phyloP scores from a whole-genome alignment of 2,888 invertebrate species.

The Auanema sp. region DNA sequence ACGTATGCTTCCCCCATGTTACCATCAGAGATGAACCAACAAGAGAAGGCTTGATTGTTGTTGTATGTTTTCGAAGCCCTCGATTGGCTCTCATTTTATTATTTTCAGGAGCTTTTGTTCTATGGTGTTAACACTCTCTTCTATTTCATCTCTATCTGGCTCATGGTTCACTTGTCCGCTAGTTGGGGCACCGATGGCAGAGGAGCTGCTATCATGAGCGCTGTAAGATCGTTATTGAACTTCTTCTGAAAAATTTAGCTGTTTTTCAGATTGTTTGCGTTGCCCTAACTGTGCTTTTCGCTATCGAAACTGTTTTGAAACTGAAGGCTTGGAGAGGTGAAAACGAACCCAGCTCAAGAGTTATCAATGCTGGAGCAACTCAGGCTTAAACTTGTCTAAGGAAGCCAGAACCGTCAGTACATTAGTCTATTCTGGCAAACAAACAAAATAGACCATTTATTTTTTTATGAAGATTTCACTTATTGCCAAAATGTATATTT shows the following conservation, averaged over 20 bases:
- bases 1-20: slow-evolving; percentile 62
- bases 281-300: slow-evolving; percentile 59
- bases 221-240: slow-evolving; percentile 34
- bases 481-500: too few relatives aligned
- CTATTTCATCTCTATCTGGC: slow-evolving; percentile 62
- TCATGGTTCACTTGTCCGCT: slow-evolving; percentile 62
- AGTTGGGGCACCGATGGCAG: slow-evolving; percentile 60
- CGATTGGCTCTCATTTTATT: not conserved
- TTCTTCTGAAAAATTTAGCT: slow-evolving; percentile 27
- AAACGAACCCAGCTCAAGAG: slow-evolving; percentile 38
- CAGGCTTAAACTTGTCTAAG: not conserved
- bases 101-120: slow-evolving; percentile 58
- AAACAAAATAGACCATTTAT: too few relatives aligned
- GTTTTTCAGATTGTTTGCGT: slow-evolving; percentile 58
- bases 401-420: too few relatives aligned
- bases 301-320: slow-evolving; percentile 59
- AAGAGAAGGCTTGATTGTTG: slow-evolving; percentile 60
- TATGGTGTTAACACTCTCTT: slow-evolving; percentile 62
- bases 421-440: too few relatives aligned
- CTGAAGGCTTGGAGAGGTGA: slow-evolving; percentile 62
- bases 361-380: slow-evolving; percentile 11
- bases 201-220: slow-evolving; percentile 61
- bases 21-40: slow-evolving; percentile 58
- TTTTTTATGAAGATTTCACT: too few relatives aligned
- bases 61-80: slow-evolving; percentile 33